Percentiles rank a stretch among this genome's conserved stretches.
Conservation (phyloP, 35 echinoderm and acorn worm species). For the Eucidaris tribuloides region DNA sequence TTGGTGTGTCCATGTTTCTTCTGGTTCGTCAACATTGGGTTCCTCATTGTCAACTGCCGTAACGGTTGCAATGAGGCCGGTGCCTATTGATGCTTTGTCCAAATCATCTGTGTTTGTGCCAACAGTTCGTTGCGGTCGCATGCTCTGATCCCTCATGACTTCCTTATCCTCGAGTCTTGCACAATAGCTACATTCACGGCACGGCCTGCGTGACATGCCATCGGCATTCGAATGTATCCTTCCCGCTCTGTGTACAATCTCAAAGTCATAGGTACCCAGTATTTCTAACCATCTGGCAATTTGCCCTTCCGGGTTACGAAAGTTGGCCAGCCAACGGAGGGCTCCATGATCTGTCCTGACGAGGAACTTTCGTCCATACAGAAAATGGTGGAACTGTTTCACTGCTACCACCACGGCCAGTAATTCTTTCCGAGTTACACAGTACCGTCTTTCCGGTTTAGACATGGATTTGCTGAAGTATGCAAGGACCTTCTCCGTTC, state of each 20-base stretch:
- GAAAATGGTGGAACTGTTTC: conserved; percentile 50
- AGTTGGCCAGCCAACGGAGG: conserved; percentile 55
- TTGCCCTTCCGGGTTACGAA: conserved; percentile 38
- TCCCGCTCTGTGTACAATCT: conserved; percentile 26
- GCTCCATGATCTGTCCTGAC: conserved; percentile 65
- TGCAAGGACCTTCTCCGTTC: conserved; percentile 37
- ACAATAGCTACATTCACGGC: not conserved
- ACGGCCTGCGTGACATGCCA: conserved; percentile 2
- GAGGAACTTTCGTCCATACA: conserved; percentile 47
- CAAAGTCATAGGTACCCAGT: conserved; percentile 26
- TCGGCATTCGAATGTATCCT: conserved; percentile 43
- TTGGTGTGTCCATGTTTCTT: not conserved
- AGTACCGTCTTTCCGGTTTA: conserved; percentile 48
- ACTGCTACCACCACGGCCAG: conserved; percentile 45
- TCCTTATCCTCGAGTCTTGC: not conserved
- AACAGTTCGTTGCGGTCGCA: not conserved
- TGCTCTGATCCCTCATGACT: not conserved
- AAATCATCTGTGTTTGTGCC: no score
- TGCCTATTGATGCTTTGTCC: not conserved
- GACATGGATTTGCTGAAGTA: conserved; percentile 8
- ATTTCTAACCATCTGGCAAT: conserved; percentile 51
- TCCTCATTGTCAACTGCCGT: not conserved
- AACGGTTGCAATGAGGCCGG: not conserved
- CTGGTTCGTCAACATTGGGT: not conserved
- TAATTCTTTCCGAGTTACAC: conserved; percentile 47